A percentile compares a stretch with the other conserved stretches of the same genome.
Conservation (phyloP, 1,140 invertebrate species). For the Drosophila tsacasi region DNA sequence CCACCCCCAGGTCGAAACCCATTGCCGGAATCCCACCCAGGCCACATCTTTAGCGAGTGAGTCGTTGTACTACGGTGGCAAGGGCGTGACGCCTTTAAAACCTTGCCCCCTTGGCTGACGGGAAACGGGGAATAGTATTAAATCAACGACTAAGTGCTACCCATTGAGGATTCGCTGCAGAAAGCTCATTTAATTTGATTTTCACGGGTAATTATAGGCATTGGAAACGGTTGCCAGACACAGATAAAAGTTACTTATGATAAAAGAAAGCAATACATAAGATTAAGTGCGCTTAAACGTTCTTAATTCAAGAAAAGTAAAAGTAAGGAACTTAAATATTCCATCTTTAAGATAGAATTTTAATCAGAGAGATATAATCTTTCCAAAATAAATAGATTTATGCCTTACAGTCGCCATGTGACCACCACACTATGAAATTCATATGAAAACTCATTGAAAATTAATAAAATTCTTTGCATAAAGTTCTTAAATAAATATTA, state of each 20-base stretch:
- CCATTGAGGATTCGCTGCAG: conserved; percentile 7
- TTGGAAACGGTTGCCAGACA: background rate
- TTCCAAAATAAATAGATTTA: too few species aligned
- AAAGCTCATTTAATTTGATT: conserved; percentile 6
- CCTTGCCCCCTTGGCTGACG: conserved; percentile 3
- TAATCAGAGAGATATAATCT: too few species aligned
- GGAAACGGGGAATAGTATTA: background rate
- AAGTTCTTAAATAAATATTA: background rate
- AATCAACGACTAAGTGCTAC: conserved; percentile 24
- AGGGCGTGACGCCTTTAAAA: conserved; percentile 50
- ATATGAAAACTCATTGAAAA: too few species aligned
- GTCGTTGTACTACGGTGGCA: conserved; percentile 63
- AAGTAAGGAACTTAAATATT: background rate
- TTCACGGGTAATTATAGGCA: conserved; percentile 2
- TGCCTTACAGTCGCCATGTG: background rate
- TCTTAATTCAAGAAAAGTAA: background rate
- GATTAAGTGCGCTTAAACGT: background rate
- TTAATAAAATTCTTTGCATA: too few species aligned
- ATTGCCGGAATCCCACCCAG: conserved; percentile 6
- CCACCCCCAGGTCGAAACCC: conserved; percentile 31
- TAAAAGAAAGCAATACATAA: too few species aligned
- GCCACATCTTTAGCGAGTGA: conserved; percentile 40
- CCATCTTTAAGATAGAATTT: background rate
- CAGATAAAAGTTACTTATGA: background rate
- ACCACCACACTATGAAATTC: too few species aligned